Percentiles rank a stretch among this genome's conserved stretches.
These are phyloP conservation scores for Bactericera cockerelli DNA, from an alignment of 1,140 invertebrate genomes.

Conservation along the genomic window DNA sequence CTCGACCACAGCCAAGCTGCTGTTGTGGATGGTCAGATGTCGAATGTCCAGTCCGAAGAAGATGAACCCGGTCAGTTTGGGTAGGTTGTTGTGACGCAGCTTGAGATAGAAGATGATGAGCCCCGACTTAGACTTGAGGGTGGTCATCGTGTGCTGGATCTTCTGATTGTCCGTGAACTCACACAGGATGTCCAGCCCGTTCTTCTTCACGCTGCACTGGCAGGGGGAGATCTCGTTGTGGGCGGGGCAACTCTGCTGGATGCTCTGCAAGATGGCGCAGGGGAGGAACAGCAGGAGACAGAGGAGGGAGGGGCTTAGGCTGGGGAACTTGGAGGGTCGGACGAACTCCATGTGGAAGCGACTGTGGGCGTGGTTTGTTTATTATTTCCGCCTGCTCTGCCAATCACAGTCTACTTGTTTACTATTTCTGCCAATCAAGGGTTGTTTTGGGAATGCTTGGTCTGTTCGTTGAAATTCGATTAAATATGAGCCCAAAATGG, in stretches of 20 bases:
- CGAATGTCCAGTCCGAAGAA: constrained; percentile 74
- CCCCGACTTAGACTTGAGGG: constrained; percentile 45
- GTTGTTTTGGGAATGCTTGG: too few relatives aligned
- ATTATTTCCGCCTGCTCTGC: too few relatives aligned
- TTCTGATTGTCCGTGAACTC: constrained; percentile 46
- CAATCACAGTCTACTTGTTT: too few relatives aligned
- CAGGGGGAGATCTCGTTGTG: constrained; percentile 56
- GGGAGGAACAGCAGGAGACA: not conserved
- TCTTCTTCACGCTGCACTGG: constrained; percentile 64
- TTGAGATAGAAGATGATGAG: constrained; percentile 72
- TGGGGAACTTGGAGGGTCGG: not conserved
- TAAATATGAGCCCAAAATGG: too few relatives aligned
- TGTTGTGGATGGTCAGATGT: constrained; percentile 73
- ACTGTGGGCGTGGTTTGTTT: too few relatives aligned
- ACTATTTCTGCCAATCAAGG: too few relatives aligned
- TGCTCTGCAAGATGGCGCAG: not conserved
- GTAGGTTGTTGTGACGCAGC: constrained; percentile 62
- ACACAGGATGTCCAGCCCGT: constrained; percentile 69
- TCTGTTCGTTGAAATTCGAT: too few relatives aligned
- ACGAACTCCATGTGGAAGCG: not conserved
- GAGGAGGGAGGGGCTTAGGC: not conserved
- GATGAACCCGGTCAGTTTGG: constrained; percentile 64
- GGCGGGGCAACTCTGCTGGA: constrained; percentile 48
- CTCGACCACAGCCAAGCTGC: constrained; percentile 68
- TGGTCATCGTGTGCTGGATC: constrained; percentile 44